Evolutionary conservation across 2,888 invertebrate genomes (phyloP), one percentile per base, ranked within the genome.

Genomic region (Ornithoptera alexandrae): DNA sequence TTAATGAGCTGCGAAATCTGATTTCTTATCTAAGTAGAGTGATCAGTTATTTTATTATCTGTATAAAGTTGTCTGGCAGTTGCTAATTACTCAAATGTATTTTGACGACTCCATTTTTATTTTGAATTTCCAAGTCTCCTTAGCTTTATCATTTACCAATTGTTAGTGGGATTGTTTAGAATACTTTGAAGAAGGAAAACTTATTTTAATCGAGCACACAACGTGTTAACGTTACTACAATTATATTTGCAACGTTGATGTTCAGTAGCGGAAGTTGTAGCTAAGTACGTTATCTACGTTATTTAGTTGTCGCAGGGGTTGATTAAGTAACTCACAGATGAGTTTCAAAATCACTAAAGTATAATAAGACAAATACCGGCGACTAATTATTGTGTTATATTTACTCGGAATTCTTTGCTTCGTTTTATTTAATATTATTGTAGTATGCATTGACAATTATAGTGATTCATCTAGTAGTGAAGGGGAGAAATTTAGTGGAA

Each of bases 11-110:
- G 59, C 59, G 63, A 63, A 68, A 68, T 60, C 53, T 18, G 46
- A 65, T 57, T 61, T 65, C 6, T 53, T 61, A 69, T 69, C 61
- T 69, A 61, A 69, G 53, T 65, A 39, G 53, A 53, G 42, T 58
- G 56, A 64, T 65, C 65, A 56, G 61, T 39, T 67, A 62, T 15
- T 59, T 4, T 20, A 39, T 46, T 30, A 69, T 61, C 61, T 60
- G n/a, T 22, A 59, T 12, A 39, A 12, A 10, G 60, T 22, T 22
- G 12, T 59, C 46, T 65, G 24, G 30, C 59, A 10, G n/a, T 59
- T 59, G n/a, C n/a, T 53, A n/a, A 6, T 53, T 12, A 18, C n/a
- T 53, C 1, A n/a, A 18, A 50, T 50, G 50, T n/a, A 53, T 53
- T 53, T 53, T 53, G 15, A 46, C 46, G 15, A 46, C 46, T 53